Evolutionary conservation across 1,140 invertebrate genomes (phyloP), one percentile per base, ranked within the genome.

Genomic region (Drosophila lacteicornis): DNA sequence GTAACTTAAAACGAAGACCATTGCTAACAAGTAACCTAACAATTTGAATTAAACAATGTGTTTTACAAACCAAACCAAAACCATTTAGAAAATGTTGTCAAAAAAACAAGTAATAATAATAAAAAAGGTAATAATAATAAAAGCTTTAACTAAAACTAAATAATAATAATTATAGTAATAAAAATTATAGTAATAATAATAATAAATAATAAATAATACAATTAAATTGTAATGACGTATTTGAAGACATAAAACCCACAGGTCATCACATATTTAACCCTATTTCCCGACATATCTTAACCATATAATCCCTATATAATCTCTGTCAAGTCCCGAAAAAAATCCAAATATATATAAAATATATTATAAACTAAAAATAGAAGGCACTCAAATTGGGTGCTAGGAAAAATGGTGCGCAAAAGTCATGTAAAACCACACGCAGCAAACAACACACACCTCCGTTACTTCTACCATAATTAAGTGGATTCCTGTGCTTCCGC

Each of bases 401-500:
- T 82, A 67, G 57, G 76, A 71, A 91, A 65, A 92, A 82, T 36
- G 88, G 91, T 92, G 91, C 91, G 82, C 58, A 68, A 81, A 91
- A 90, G 75, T 92, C 85, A 90, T 90, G 77, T 53, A 92, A 87
- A 92, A 92, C 79, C 85, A 91, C 91, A 92, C 91, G 82, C 87
- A 88, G 82, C 87, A 91, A 91, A 91, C 82, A 91, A 82, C 83
- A 92, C 92, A 91, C 85, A 92, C 80, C 91, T 91, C 91, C 85
- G 75, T 84, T 82, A 90, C 83, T 91, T 91, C 91, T 93, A 92
- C 88, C 92, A 91, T 93, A 91, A 80, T 92, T 92, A 68, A 74
- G 63, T 77, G 86, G 81, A 60, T 79, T 70, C 66, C 82, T 92
- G 66, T 91, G 90, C 75, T 91, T 91, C 68, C 80, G 88, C 56